These are phyloP conservation scores for Setipinna tenuifilis DNA, from an alignment of 2,797 vertebrate genomes.

Conservation along the genomic window DNA sequence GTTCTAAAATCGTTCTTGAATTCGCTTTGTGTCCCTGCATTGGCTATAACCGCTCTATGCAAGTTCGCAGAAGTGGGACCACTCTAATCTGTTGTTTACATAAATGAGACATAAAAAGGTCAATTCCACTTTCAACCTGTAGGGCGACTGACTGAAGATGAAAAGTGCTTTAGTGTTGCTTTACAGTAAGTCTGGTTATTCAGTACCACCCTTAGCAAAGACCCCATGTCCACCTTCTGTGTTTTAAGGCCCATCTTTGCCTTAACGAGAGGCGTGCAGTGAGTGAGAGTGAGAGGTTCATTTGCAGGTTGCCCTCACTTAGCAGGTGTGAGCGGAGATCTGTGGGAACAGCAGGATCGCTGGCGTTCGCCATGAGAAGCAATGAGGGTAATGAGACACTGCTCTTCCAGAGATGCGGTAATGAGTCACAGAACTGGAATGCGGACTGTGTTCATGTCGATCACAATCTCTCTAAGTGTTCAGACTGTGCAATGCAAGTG, in stretches of 20 bases:
- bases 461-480: background rate
- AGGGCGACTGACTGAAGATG: too few relatives aligned
- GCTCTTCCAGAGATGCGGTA: background rate
- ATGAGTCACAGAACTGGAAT: background rate
- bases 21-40: too few relatives aligned
- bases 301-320: conserved; percentile 9
- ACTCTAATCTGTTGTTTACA: too few relatives aligned
- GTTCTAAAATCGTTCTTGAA: too few relatives aligned
- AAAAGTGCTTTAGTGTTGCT: too few relatives aligned
- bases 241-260: background rate
- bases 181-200: too few relatives aligned
- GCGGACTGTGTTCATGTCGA: background rate
- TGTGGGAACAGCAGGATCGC: conserved; percentile 14
- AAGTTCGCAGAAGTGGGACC: too few relatives aligned
- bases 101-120: too few relatives aligned
- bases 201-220: background rate
- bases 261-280: background rate
- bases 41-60: too few relatives aligned
- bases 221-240: background rate
- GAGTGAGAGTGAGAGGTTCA: background rate
- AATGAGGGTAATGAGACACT: background rate
- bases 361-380: background rate
- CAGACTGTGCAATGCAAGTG: background rate
- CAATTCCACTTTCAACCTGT: too few relatives aligned
- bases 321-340: background rate